Base-by-base conservation (phyloP, 2,888 invertebrate genomes). In the Ellobium chinense region DNA sequence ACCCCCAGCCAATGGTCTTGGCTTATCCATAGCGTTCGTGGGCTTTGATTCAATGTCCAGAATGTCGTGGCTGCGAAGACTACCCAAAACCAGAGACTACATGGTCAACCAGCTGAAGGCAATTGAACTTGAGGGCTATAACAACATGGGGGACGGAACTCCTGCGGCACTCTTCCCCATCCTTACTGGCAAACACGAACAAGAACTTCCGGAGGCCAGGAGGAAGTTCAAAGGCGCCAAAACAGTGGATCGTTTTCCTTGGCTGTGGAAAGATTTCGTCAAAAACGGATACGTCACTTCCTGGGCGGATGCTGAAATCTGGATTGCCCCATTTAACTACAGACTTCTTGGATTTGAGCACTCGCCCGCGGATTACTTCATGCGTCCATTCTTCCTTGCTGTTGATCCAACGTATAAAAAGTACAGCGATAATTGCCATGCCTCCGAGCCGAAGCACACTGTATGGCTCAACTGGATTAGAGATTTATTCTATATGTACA, bases 301-400 rank as follows among this genome's bases (percentile, higher is more conserved):
- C 0, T 98, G 96, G 92, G 96, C 96, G 88, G 98, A 99, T 91
- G 98, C 99, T 91, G 95, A 95, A 87, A 96, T 97, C 0, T 94
- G 94, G 88, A 95, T 96, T 36, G 98, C 98, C 0, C 97, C 97
- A 0, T 99, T 98, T 91, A 97, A 97, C 1, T 97, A 97, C 92
- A 95, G 98, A 12, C 94, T 98, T 91, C 96, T 96, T 85, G 98
- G 98, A 0, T 98, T 98, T 92, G 93, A 95, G 54, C 93, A 94
- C 2, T 95, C 95, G 86, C 98, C 98, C 0, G 97, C 98, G 0
- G 97, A 98, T 93, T 98, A 98, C 92, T 98, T 97, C 91, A 95
- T 97, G 93, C 94, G 98, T 37, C 95, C 97, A 0, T 97, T 96
- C 92, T 90, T 89, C 78, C 78, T 96, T n/a, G 96, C 96, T 29